Percentiles rank a stretch among this genome's conserved stretches.
phyloP scores from a whole-genome alignment of 2,888 invertebrate species.

The Heteromyza rotundicornis region DNA sequence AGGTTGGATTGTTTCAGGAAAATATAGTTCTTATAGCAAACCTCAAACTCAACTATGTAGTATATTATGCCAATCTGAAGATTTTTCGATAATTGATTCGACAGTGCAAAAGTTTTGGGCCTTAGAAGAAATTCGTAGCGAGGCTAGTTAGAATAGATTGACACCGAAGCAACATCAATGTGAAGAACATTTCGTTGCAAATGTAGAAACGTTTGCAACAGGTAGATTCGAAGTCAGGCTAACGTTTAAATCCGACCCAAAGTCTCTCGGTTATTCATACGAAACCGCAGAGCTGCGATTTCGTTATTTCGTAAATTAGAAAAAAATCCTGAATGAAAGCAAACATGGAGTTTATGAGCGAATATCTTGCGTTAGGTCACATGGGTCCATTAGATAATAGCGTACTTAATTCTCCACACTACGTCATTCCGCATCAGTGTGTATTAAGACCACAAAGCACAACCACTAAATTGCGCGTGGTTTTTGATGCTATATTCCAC shows the following conservation, averaged over 20 bases:
- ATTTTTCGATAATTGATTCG: too few relatives aligned
- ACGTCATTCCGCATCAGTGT: conserved; percentile 20
- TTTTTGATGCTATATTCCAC: conserved; percentile 8
- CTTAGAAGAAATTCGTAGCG: too few relatives aligned
- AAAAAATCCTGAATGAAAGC: too few relatives aligned
- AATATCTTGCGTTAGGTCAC: too few relatives aligned
- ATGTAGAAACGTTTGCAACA: not conserved
- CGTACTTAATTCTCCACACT: conserved; percentile 6
- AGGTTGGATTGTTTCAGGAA: conserved; percentile 21
- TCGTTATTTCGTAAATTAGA: too few relatives aligned
- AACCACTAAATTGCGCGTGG: conserved; percentile 16
- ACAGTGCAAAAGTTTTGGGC: too few relatives aligned
- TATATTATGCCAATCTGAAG: too few relatives aligned
- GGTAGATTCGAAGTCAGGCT: not conserved
- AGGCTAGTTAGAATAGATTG: not conserved
- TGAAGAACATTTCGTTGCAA: too few relatives aligned
- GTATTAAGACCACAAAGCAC: conserved; percentile 11
- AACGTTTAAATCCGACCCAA: not conserved
- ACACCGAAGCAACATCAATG: not conserved
- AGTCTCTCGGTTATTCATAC: not conserved
- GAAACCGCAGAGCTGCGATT: too few relatives aligned
- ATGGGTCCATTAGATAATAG: conserved; percentile 3
- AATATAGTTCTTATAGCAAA: too few relatives aligned
- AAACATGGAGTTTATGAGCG: too few relatives aligned
- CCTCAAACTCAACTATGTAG: too few relatives aligned